phyloP scores from a whole-genome alignment of 2,888 invertebrate species.

The Protodeltote pygarga region DNA sequence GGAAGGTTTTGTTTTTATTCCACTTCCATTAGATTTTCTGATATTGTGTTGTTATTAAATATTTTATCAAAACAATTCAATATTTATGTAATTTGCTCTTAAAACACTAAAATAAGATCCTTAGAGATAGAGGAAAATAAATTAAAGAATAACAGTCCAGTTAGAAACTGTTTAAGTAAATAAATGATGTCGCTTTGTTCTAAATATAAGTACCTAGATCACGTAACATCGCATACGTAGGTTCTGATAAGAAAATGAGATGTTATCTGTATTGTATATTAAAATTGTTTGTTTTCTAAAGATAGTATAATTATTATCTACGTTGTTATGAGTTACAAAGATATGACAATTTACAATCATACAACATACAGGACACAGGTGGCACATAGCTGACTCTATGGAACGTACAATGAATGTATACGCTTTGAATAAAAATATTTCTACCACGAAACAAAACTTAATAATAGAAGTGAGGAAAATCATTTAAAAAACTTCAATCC shows the following conservation, averaged over 20 bases:
- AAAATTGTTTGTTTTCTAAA: not conserved
- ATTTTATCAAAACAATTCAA: slow-evolving; percentile 9
- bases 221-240: not conserved
- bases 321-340: not conserved
- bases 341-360: not conserved
- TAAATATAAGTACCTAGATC: too few species aligned
- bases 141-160: too few species aligned
- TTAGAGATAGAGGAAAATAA: not conserved
- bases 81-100: slow-evolving; percentile 2
- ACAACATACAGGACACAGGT: not conserved
- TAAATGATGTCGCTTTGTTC: too few species aligned
- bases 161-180: too few species aligned
- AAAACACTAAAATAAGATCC: too few species aligned
- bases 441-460: not conserved
- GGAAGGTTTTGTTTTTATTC: slow-evolving; percentile 65
- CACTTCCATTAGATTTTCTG: slow-evolving; percentile 38
- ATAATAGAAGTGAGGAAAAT: too few species aligned
- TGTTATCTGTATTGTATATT: not conserved
- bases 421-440: not conserved
- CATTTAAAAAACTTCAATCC: too few species aligned
- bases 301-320: too few species aligned
- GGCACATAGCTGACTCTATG: not conserved
- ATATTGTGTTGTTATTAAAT: slow-evolving; percentile 18
- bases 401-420: slow-evolving; percentile 1
- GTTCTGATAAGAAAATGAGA: not conserved